Base-by-base conservation (phyloP, 2,797 vertebrate species). In the Anguilla pacifica region DNA sequence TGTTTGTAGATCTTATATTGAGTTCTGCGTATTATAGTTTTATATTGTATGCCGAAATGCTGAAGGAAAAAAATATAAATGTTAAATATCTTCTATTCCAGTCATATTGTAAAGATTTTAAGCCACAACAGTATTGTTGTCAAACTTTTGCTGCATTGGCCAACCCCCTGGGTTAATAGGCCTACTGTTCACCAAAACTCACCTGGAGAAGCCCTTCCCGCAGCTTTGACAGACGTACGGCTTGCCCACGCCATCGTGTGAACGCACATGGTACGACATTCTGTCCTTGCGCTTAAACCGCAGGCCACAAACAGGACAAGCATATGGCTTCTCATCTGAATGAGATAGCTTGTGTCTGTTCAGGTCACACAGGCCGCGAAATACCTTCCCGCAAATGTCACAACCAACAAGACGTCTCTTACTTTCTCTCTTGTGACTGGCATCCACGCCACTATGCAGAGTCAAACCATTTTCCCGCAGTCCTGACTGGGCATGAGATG, bases 201-300 rank as follows among this genome's bases (percentile, higher is more conserved):
- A 99, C 98, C 99, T 98, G 91, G 99, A 99, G 90, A 99, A 99
- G 11, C 99, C 99, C 96, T 99, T 99, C n/a, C 99, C 99, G 89
- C 99, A 99, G 96, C 97, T 99, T 96, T 99, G 98, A 94, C 98
- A 99, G 93, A 99, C 99, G 90, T 99, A 99, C 0, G 99, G 99
- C 94, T 99, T 99, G 86, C 99, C 99, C 91, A 99, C 99, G 0
- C 99, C 99, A 89, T 99, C 99, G 3, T 99, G 99, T 87, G 98
- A 99, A 46, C 99, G 97, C 89, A 99, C 98, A 17, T 99, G 99
- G 93, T 99, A 99, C 9, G 99, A 99, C 99, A 99, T 99, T 92
- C 99, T 95, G 95, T 99, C 98, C 93, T 99, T 99, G 79, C 99
- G 96, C 94, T 99, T 99, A 95, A 99, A 99, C 84, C 98, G 96